Evolutionary conservation across 1,140 invertebrate genomes (phyloP).

Genomic region (Sycophila sp.): DNA sequence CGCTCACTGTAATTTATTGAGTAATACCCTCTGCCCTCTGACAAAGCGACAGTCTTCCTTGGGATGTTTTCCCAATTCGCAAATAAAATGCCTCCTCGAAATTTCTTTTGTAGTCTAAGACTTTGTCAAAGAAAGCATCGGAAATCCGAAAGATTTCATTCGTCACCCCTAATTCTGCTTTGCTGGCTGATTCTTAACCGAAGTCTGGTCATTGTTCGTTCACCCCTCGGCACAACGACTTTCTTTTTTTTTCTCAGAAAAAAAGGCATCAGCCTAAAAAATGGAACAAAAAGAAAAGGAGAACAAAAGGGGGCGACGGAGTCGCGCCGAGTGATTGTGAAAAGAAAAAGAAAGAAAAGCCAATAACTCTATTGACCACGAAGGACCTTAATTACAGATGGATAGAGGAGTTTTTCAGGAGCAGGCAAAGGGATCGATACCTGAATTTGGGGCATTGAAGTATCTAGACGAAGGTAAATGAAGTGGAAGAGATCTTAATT

Average conservation of each 20-base stretch:
- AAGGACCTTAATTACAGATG: constrained; percentile 46
- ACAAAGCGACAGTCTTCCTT: too few relatives aligned
- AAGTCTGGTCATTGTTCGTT: constrained; percentile 21
- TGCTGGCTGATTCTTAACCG: not conserved
- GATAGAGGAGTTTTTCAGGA: not conserved
- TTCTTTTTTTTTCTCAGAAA: not conserved
- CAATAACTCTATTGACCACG: constrained; percentile 39
- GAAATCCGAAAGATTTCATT: constrained; percentile 8
- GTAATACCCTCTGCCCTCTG: too few relatives aligned
- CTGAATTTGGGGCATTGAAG: not conserved
- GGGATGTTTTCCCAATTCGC: not conserved
- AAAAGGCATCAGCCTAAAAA: constrained; percentile 25
- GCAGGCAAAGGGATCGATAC: not conserved
- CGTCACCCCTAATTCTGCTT: constrained; percentile 5
- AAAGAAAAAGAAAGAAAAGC: not conserved
- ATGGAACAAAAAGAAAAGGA: not conserved
- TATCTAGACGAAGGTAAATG: not conserved
- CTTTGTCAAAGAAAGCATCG: constrained; percentile 13
- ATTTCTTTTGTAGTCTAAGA: too few relatives aligned
- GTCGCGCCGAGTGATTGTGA: not conserved
- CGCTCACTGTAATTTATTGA: too few relatives aligned
- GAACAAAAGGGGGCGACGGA: not conserved
- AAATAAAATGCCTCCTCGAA: not conserved
- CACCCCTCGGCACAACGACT: not conserved
- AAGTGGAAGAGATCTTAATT: constrained; percentile 2